phyloP scores from a whole-genome alignment of 2,113 vertebrate genomes.

The Albula goreensis region DNA sequence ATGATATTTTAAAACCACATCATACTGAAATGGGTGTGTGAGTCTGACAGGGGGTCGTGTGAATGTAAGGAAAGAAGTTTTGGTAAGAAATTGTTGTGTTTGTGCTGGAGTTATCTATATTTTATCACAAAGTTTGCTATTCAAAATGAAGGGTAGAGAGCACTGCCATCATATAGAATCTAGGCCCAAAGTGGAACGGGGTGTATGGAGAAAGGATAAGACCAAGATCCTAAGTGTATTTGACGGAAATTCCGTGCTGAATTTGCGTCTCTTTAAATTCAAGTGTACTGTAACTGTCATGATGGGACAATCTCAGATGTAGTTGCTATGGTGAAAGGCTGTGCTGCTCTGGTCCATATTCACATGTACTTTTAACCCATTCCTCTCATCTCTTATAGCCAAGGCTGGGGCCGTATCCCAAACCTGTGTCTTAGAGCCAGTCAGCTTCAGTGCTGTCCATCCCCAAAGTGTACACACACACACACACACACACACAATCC shows the following conservation, averaged over 20 bases:
- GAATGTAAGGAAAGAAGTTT: neutral
- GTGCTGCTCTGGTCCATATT: neutral
- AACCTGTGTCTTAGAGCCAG: neutral
- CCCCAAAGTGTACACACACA: neutral
- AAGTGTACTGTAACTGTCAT: neutral
- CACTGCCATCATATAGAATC: neutral
- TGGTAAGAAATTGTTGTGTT: neutral
- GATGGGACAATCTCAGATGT: slow-evolving; percentile 16
- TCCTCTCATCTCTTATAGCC: neutral
- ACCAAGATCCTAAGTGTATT: neutral
- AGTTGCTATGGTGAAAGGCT: neutral
- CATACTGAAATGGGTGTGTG: neutral
- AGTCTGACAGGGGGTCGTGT: neutral
- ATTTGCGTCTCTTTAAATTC: slow-evolving; percentile 6
- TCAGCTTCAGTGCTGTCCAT: neutral
- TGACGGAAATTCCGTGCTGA: neutral
- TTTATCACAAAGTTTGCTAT: neutral
- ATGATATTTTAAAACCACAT: too few species aligned
- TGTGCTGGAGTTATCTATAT: neutral
- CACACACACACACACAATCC: neutral
- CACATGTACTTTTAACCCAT: neutral
- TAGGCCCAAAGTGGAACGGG: neutral
- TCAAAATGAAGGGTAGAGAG: neutral
- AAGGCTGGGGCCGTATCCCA: neutral
- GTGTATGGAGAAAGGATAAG: neutral